Evolutionary conservation across 2,888 invertebrate species (phyloP), one percentile per base, ranked within the genome.

Genomic region (Caenorhabditis auriculariae): DNA sequence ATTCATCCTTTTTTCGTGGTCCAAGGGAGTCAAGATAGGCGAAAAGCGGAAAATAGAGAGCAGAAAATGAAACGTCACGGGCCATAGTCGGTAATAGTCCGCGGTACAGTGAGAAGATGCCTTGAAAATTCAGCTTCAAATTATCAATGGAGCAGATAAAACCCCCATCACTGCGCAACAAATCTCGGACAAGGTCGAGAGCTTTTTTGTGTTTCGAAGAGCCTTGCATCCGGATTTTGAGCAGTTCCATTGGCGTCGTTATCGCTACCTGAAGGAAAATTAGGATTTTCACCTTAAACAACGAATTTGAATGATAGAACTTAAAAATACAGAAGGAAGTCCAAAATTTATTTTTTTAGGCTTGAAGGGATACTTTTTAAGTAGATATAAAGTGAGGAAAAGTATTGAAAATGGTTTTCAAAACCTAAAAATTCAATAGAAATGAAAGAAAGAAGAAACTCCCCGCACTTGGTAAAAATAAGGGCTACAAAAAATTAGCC

Each of bases 211-310:
- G 47, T n/a, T 48, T 44, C 1, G 39, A n/a, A 23, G 67, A 61
- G 19, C 65, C 65, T 84, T 98, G 98, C 88, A 95, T 89, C 85
- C 95, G 95, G 80, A 98, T 98, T 86, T 98, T 98, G 6, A 98
- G 86, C 65, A 98, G 86, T 83, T 98, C 96, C 98, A 98, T 98
- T 3, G 98, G 96, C 2, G 96, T 98, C 17, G 96, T 98, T 66
- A 98, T 87, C 42, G 94, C 85, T 75, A 96, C 93, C 86, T 98
- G 96, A 83, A 93, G 96, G 67, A 93, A 7, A 41, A 41, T 7
- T n/a, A 9, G 7, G 19, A n/a, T n/a, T n/a, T 17, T 19, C 7
- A 9, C 12, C 12, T n/a, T 9, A n/a, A n/a, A 41, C 7, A 53
- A 19, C 28, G 53, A 9, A 41, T n/a, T 9, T 41, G 7, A 7